These are phyloP conservation scores for Bombus picipes DNA, from an alignment of 1,140 invertebrate species.

Conservation along the genomic window DNA sequence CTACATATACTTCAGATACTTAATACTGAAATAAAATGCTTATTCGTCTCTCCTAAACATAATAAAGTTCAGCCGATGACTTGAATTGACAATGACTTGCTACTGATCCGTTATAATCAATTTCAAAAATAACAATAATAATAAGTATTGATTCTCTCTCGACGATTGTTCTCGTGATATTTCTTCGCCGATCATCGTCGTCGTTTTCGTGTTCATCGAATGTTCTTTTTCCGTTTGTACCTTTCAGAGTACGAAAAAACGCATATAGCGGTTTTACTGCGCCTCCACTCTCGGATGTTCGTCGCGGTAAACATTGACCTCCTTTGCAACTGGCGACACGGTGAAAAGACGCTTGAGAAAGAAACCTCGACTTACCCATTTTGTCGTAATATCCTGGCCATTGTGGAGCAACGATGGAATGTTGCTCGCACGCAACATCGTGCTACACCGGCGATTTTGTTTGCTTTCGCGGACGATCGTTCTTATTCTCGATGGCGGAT, in stretches of 20 bases:
- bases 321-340: constrained; percentile 44
- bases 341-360: constrained; percentile 49
- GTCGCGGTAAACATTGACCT: constrained; percentile 48
- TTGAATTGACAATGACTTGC: background rate
- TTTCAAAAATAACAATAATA: background rate
- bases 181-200: background rate
- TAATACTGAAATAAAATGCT: no score
- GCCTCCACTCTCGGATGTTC: constrained; percentile 19
- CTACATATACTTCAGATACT: no score
- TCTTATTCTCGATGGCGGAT: background rate
- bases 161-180: no score
- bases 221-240: background rate
- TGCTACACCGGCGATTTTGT: background rate
- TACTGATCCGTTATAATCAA: background rate
- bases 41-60: no score
- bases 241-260: background rate
- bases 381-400: constrained; percentile 51
- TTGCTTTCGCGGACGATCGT: constrained; percentile 6
- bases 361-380: constrained; percentile 41
- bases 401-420: constrained; percentile 35
- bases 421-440: constrained; percentile 27
- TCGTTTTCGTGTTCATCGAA: background rate
- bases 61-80: background rate
- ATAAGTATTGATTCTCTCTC: no score
- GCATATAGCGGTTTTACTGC: background rate